A percentile compares a stretch with the other conserved stretches of the same genome.
phyloP scores from a whole-genome alignment of 2,888 invertebrate species.

The Esperia sulphurella region DNA sequence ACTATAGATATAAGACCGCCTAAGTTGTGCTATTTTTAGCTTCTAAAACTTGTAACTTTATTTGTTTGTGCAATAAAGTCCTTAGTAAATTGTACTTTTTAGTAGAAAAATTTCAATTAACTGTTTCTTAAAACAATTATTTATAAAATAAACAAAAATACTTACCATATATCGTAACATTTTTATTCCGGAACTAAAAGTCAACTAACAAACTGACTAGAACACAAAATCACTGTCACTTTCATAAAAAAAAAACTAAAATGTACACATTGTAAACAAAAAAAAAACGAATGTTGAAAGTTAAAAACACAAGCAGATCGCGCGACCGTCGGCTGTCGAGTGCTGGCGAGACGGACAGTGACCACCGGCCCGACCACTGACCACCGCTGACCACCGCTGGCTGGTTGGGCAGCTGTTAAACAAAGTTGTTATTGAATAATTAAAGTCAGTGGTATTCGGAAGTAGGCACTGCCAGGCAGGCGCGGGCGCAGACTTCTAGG shows the following conservation, averaged over 20 bases:
- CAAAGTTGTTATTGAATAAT: too few relatives aligned
- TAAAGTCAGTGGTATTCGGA: too few relatives aligned
- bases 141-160: not conserved
- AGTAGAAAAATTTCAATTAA: too few relatives aligned
- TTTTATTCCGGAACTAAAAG: slow-evolving; percentile 1
- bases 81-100: too few relatives aligned
- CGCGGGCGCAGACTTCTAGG: too few relatives aligned
- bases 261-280: not conserved
- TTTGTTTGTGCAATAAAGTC: too few relatives aligned
- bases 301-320: slow-evolving; percentile 31
- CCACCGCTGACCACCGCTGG: not conserved
- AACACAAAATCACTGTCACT: slow-evolving; percentile 10
- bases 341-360: slow-evolving; percentile 22
- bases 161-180: slow-evolving; percentile 25
- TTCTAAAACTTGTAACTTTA: too few relatives aligned
- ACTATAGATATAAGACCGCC: too few relatives aligned
- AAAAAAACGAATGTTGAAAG: slow-evolving; percentile 15
- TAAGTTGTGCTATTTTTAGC: too few relatives aligned
- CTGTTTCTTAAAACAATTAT: too few relatives aligned
- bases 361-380: not conserved
- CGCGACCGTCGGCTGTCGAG: slow-evolving; percentile 30
- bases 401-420: too few relatives aligned
- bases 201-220: slow-evolving; percentile 12
- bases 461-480: too few relatives aligned
- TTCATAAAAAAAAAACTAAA: not conserved